Base-by-base conservation (phyloP, 2,797 vertebrate species). In the Borostomias antarcticus region DNA sequence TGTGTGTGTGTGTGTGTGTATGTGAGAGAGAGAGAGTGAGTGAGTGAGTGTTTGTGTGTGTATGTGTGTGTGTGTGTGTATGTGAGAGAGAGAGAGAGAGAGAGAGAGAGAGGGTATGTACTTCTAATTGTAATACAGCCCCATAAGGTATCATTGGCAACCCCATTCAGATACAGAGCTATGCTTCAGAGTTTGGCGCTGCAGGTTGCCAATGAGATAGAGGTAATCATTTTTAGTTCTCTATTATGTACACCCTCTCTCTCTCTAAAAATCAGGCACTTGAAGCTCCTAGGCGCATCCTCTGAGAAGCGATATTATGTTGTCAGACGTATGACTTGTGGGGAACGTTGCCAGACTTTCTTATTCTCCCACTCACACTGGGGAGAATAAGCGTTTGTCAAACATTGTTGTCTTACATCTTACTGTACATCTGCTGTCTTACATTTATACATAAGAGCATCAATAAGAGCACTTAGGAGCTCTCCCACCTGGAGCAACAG, bases 141-240 rank as follows among this genome's bases (percentile, higher is more conserved):
- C 73, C 69, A 60, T 58, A 62, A 33, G 23, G 65, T 50, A 52
- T 62, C 26, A 32, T 50, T 71, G 69, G 68, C 72, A 76, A 47
- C 50, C 54, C 69, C 64, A 72, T 64, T 62, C 53, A 66, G 0
- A n/a, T 15, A 30, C 25, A 43, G n/a, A 28, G 26, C n/a, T 8
- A 29, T 10, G 52, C 21, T 23, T 21, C 28, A 9, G 40, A 23
- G 43, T 64, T 65, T 51, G 51, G 60, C 58, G 50, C 56, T 51
- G 28, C 21, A 6, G 17, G 17, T 28, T 63, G 69, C 76, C 75
- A 78, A 37, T 5, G 32, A 62, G 56, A 58, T 62, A 68, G 51
- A 3, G 17, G 45, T 65, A 45, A 19, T 33, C 54, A 45, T 68
- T 66, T 63, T 72, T 69, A 72, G 72, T 52, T 19, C 30, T 57